Base-by-base conservation (phyloP, 2,888 invertebrate genomes). In the Chaitophorus viminalis region DNA sequence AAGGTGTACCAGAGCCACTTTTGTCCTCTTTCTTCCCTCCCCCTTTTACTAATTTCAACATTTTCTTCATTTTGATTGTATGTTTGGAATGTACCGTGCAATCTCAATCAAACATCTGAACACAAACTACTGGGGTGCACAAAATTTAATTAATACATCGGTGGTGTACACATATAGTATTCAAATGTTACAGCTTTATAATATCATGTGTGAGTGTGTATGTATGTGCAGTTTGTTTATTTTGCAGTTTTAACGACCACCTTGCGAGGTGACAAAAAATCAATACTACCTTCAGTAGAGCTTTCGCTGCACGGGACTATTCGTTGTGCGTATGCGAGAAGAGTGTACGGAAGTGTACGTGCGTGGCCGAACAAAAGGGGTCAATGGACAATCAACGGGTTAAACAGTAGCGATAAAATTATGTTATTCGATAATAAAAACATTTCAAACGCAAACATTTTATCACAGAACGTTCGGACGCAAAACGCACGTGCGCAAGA, bases 11-110 rank as follows among this genome's bases (percentile, higher is more conserved):
- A 83, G 90, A 90, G 9, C 89, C 72, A 77, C 90, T 90, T 85
- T 90, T 90, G 82, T 90, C 90, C 18, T 91, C 91, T 54, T 90
- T 90, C 77, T 89, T 89, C 75, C 90, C 90, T 18, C 90, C 90
- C 18, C 91, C 91, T 89, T 91, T 91, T 11, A 91, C 91, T 87
- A 91, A 91, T 89, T 90, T 91, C 17, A 91, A 89, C 39, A 91
- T 91, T 89, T 91, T 91, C 89, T 90, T 91, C 91, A 91, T 91
- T 70, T 77, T 29, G 74, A 21, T 25, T 18, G 36, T 33, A n/a
- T 8, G 18, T 18, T 25, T 77, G 3, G 4, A 72, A 33, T 33
- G 46, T 0, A 0, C 14, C 5, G 78, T 79, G 77, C 68, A 33
- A 68, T 29, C 3, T 31, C n/a, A 39, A 39, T 5, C 29, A 52